Base-by-base conservation (phyloP, 2,888 invertebrate species). In the Tanypteryx hageni region DNA sequence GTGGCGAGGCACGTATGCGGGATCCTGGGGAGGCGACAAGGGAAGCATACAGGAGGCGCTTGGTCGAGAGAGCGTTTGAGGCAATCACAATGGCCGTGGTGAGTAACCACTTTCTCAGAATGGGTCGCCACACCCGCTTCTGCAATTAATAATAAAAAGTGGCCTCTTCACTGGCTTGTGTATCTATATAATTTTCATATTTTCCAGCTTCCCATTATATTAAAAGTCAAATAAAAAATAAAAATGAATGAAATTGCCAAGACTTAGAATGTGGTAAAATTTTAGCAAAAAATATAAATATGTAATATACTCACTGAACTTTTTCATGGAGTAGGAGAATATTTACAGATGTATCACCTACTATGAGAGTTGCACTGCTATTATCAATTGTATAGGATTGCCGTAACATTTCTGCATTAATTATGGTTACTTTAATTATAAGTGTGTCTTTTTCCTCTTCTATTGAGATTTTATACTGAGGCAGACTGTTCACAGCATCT, bases 401-500 rank as follows among this genome's bases (percentile, higher is more conserved):
- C 44, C 64, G 61, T 44, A 89, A 44, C n/a, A 14, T 64, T 31
- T 89, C 64, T 89, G 31, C 44, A 89, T 89, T 89, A 18, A n/a
- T 16, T 56, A 58, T 76, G 57, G 61, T 14, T 58, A 27, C 31
- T 91, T 92, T 85, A 92, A 83, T 1, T 18, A 27, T 14, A 86
- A 56, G 93, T 3, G 93, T 61, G 18, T 81, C 22, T 13, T 56
- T 92, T 82, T 22, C 85, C 84, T 92, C 81, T 82, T 93, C 93
- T 83, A 95, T 61, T 11, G 93, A 94, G 22, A 97, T 93, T 56
- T 95, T 94, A 94, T 97, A 98, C 93, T 96, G 96, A 0, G 98
- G 98, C 7, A 97, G 95, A 31, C 96, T 95, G 84, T 95, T 95
- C 18, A 97, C 96, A 94, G 96, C 96, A 93, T 97, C 96, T 82